These are phyloP conservation scores for Ochropleura plecta DNA, from an alignment of 2,888 invertebrate genomes.

Conservation along the genomic window DNA sequence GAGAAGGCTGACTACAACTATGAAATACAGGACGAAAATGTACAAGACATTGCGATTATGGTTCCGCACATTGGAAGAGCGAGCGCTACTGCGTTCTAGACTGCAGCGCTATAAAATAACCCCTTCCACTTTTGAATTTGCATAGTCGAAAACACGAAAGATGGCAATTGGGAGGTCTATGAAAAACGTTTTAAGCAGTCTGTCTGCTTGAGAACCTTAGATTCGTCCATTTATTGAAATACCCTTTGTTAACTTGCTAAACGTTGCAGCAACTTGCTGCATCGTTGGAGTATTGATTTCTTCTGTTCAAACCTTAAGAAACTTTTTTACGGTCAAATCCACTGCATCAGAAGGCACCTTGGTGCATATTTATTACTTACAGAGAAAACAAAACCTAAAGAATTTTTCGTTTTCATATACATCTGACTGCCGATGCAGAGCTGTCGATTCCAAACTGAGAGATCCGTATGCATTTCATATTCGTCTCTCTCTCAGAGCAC, in stretches of 20 bases:
- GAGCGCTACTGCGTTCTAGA: constrained; percentile 13
- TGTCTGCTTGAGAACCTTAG: too few species aligned
- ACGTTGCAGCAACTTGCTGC: too few species aligned
- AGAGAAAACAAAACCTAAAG: neutral
- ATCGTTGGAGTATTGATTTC: neutral
- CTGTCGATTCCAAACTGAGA: neutral
- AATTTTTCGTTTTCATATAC: neutral
- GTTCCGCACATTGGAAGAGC: constrained; percentile 1
- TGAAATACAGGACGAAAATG: neutral
- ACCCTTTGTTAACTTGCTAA: neutral
- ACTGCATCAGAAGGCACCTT: neutral
- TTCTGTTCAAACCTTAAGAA: neutral
- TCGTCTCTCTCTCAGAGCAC: neutral
- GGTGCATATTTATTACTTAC: neutral
- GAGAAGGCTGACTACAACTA: neutral
- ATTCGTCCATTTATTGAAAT: neutral
- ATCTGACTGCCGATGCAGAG: too few species aligned
- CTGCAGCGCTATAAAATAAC: constrained; percentile 30
- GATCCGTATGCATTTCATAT: neutral
- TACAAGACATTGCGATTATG: neutral
- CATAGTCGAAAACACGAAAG: neutral
- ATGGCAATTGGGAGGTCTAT: too few species aligned
- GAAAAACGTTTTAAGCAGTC: neutral
- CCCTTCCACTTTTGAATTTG: neutral
- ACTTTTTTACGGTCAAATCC: neutral